Base-by-base conservation (phyloP, 2,113 vertebrate species). In the Ramphastos sulfuratus region DNA sequence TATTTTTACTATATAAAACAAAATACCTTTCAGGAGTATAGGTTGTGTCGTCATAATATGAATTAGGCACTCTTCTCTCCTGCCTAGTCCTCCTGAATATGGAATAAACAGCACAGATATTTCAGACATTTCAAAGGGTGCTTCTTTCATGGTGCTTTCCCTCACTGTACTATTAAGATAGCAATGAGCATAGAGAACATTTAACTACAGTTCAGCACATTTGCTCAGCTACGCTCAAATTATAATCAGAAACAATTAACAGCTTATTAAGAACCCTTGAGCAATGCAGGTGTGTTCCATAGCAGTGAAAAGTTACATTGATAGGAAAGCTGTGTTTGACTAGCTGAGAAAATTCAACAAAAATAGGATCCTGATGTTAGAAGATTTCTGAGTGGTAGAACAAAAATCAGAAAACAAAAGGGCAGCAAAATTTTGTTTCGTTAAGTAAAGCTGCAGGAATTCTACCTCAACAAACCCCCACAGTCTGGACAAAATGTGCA, bases 1-100 rank as follows among this genome's bases (percentile, higher is more conserved):
- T 60, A 96, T 95, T 92, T 93, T 24, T 44, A 95, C 61, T 90
- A 81, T 44, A 91, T 74, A 93, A 82, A 93, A 97, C 73, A 93
- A 95, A 96, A 97, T 98, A 98, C 98, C 98, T 98, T 97, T 98
- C 98, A 52, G 97, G 95, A 85, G 97, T 97, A 94, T 98, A 98
- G 39, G 97, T 96, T 73, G 97, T 98, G 94, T 97, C 97, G 64
- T 95, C 97, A 94, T 96, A 96, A 97, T 97, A 97, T 93, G 97
- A 95, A 89, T 97, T 95, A 96, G 98, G 98, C 97, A 98, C 97
- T 97, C 98, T 98, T 97, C 98, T 98, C 85, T 97, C 96, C 94
- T 97, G 96, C 95, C 97, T 91, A 93, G 91, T 96, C 86, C 97
- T 98, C 98, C 98, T 99, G 90, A 97, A 97, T 93, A 92, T 88